Base-by-base conservation (phyloP, 2,113 vertebrate genomes). In the Mirza zaza region DNA sequence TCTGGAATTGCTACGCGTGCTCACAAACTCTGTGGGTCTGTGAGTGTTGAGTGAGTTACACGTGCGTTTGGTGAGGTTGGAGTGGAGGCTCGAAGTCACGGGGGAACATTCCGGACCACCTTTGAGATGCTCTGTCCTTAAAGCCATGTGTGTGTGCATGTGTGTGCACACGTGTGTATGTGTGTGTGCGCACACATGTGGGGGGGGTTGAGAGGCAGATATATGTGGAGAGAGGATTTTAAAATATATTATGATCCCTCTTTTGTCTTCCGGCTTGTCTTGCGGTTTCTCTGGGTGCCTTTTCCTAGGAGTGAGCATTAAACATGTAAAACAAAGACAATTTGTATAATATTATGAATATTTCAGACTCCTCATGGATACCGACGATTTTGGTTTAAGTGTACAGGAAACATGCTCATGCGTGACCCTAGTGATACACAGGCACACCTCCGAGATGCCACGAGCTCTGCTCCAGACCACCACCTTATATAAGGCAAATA, bases 41-140 rank as follows among this genome's bases (percentile, higher is more conserved):
- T 39, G 27, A 32, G 9, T n/a, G 13, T 3, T 4, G 17, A 17
- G 4, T 17, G 34, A 4, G 8, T 7, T 8, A 0, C 15, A 1
- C 1, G 4, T 6, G n/a, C 11, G n/a, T n/a, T 76, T 32, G 65
- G 15, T 8, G 10, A 7, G 27, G 11, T 1, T 6, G 48, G 17
- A 63, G 8, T 32, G 34, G 15, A 12, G 63, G 8, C 29, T 21
- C 63, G 45, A n/a, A 32, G 0, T 12, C 4, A 13, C 4, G 0
- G 6, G 45, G 36, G 32, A 29, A 21, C 8, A 29, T 39, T 42
- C 8, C 0, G 27, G 55, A 48, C 27, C 1, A 0, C 25, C 50
- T 59, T 2, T 2, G 12, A 6, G 42, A 23, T 45, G 55, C 17
- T 27, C 45, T 57, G 12, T 75, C 82, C 17, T 76, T n/a, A 6